phyloP scores from a whole-genome alignment of 2,113 vertebrate species.

The Zapus hudsonius region DNA sequence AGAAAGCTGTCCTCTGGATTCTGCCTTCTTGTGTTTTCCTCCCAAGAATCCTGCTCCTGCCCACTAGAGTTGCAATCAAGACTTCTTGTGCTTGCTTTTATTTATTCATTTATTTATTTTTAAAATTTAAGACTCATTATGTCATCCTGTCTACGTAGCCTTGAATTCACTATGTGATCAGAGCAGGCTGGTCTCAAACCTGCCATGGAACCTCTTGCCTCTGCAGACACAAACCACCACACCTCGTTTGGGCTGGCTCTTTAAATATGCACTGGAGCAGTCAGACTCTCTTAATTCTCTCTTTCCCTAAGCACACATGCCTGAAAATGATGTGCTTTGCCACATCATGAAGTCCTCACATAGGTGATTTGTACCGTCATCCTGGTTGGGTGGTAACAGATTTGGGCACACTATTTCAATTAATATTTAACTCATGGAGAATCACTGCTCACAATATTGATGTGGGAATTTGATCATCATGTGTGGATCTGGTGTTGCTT shows the following conservation, averaged over 20 bases:
- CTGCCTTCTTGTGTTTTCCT: conserved; percentile 1
- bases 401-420: background rate
- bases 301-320: background rate
- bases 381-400: background rate
- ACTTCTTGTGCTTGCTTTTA: background rate
- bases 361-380: background rate
- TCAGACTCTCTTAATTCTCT: background rate
- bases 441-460: background rate
- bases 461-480: background rate
- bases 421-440: too few species aligned
- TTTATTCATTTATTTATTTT: background rate
- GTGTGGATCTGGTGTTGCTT: background rate
- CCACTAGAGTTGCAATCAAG: background rate
- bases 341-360: background rate
- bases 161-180: background rate
- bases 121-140: too few species aligned
- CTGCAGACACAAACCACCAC: too few species aligned
- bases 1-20: background rate
- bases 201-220: background rate
- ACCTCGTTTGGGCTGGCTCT: background rate
- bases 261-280: background rate
- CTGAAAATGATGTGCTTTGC: background rate
- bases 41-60: background rate
- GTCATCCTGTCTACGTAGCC: too few species aligned
- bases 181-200: background rate